Evolutionary conservation across 2,888 invertebrate species (phyloP), one percentile per base, ranked within the genome.

Genomic region (Gymnocheta viridis): DNA sequence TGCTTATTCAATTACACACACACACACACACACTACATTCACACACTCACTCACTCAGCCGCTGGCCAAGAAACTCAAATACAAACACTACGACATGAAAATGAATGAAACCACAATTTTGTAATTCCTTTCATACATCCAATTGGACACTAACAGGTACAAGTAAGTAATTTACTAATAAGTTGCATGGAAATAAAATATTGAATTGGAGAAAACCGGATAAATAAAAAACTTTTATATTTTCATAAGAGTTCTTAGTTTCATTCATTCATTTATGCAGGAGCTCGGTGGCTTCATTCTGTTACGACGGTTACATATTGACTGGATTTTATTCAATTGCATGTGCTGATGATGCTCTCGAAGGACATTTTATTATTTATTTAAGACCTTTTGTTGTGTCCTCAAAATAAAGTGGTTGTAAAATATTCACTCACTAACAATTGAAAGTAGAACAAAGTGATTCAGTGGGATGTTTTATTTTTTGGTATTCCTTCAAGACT

Each of bases 141-240:
- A 27, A 49, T 69, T 49, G 67, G 29, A 41, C 41, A 22, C 67
- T 14, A 17, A 58, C 67, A 67, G 67, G 58, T 77, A 60, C 58
- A 58, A 58, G 60, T 60, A 58, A 58, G 60, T 60, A 69, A 69
- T 60, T 69, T 54, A 38, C 58, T 58, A 67, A 67, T 49, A 77
- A 49, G 10, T 38, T 69, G 47, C 29, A 32, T 35, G 32, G 4
- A 74, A 29, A 41, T 29, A 67, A 76, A 38, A 35, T 17, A 54
- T 56, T 47, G 14, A 77, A 49, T 12, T 12, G 41, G 35, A 54
- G 35, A 19, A 32, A 17, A 14, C 29, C n/a, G 9, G 17, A 14
- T 0, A n/a, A 44, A 41, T 6, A 60, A 49, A 29, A 60, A 35
- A 56, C n/a, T n/a, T 66, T 35, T 14, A 67, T 67, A 58, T 67